A percentile compares a stretch with the other conserved stretches of the same genome.
These are phyloP conservation scores for Misgurnus mizolepis DNA, from an alignment of 2,113 vertebrate species.

Conservation along the genomic window DNA sequence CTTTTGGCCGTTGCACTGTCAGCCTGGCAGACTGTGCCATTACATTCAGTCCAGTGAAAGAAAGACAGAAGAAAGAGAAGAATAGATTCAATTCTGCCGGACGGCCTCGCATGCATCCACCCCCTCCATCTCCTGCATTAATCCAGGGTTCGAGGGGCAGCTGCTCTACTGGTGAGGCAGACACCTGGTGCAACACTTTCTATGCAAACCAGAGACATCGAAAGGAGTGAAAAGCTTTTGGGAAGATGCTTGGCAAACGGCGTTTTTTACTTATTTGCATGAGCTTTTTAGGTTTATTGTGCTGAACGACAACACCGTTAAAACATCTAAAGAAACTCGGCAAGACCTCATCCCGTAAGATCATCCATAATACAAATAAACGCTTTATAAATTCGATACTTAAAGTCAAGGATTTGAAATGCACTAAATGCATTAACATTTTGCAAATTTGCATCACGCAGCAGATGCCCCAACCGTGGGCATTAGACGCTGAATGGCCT, in stretches of 20 bases:
- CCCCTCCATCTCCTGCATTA: constrained; percentile 48
- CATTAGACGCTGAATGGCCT: constrained; percentile 56
- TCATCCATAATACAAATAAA: no score
- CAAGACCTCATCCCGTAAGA: no score
- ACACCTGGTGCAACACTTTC: constrained; percentile 54
- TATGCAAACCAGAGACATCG: constrained; percentile 1
- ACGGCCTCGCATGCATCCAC: constrained; percentile 38
- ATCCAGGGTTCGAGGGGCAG: constrained; percentile 58
- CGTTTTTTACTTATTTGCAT: not conserved
- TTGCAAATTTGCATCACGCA: constrained; percentile 47
- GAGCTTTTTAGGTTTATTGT: no score
- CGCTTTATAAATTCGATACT: no score
- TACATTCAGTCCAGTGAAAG: constrained; percentile 54
- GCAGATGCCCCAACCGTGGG: constrained; percentile 55
- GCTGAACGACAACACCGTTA: no score
- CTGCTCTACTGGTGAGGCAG: constrained; percentile 53
- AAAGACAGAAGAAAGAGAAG: constrained; percentile 50
- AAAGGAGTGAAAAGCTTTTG: constrained; percentile 7
- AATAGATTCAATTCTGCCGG: constrained; percentile 57
- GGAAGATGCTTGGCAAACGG: not conserved
- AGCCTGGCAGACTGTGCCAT: constrained; percentile 52
- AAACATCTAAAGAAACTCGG: no score
- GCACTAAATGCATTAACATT: no score
- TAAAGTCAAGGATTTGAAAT: no score
- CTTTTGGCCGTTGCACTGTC: constrained; percentile 50